Percentiles rank a stretch among this genome's conserved stretches.
phyloP scores from a whole-genome alignment of 2,888 invertebrate genomes.

The Latrodectus hesperus region DNA sequence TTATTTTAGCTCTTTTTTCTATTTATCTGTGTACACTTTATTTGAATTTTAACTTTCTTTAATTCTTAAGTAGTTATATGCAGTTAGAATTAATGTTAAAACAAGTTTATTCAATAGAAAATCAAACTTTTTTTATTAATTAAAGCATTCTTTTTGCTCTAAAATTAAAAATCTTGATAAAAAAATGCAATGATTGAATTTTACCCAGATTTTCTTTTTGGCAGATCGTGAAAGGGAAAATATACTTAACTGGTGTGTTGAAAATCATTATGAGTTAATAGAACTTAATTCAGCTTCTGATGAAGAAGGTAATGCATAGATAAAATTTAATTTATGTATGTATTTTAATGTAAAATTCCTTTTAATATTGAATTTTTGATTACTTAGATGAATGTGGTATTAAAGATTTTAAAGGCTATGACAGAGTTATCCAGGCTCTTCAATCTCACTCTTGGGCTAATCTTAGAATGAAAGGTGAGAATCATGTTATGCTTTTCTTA shows the following conservation, averaged over 20 bases:
- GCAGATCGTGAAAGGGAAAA: constrained; percentile 5
- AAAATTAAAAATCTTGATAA: too few species aligned
- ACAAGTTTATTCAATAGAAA: too few species aligned
- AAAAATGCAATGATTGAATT: too few species aligned
- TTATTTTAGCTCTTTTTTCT: too few species aligned
- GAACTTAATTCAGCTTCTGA: constrained; percentile 79
- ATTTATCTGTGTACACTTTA: too few species aligned
- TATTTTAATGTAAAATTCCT: not conserved
- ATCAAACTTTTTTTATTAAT: too few species aligned
- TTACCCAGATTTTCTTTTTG: too few species aligned
- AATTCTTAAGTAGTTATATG: too few species aligned
- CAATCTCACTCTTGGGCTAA: constrained; percentile 85
- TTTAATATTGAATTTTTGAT: not conserved
- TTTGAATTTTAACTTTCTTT: too few species aligned
- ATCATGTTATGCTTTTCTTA: not conserved
- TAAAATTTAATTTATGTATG: not conserved
- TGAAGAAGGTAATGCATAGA: constrained; percentile 76
- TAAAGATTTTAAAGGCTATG: constrained; percentile 80
- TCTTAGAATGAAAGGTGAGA: constrained; percentile 79
- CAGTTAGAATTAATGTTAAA: too few species aligned
- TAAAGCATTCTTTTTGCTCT: too few species aligned
- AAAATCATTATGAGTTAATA: constrained; percentile 82
- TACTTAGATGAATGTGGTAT: constrained; percentile 75
- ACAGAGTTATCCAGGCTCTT: constrained; percentile 82
- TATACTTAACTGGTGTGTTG: constrained; percentile 80